Conservation (phyloP, 2,888 invertebrate species). For the Ramazzottius varieornatus region DNA sequence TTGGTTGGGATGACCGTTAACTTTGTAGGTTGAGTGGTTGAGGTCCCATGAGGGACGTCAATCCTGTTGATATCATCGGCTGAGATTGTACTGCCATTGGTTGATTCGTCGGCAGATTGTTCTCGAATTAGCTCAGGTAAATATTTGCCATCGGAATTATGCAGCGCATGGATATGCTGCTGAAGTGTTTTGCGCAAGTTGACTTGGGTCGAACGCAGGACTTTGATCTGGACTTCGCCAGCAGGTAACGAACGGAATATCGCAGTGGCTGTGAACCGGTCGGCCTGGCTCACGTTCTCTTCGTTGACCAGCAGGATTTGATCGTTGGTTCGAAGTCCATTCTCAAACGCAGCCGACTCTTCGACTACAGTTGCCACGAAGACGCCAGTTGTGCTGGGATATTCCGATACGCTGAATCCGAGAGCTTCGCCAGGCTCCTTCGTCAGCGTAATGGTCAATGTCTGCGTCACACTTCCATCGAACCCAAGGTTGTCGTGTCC, state of each 20-base stretch:
- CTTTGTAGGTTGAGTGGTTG: no score
- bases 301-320: background rate
- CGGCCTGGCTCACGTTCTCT: background rate
- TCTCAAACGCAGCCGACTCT: background rate
- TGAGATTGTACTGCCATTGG: no score
- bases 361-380: background rate
- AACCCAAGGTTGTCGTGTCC: background rate
- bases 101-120: no score
- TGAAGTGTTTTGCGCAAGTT: background rate
- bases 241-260: background rate
- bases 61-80: no score
- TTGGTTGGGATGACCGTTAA: no score
- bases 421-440: background rate
- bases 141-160: background rate
- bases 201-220: background rate
- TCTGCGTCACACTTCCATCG: background rate
- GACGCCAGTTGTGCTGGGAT: background rate
- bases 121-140: no score
- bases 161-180: background rate
- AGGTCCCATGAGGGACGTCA: no score
- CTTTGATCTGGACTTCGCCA: background rate
- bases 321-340: background rate
- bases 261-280: background rate
- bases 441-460: background rate
- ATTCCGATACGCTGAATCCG: background rate